phyloP scores from a whole-genome alignment of 2,113 vertebrate genomes.

The Aleadryas rufinucha region DNA sequence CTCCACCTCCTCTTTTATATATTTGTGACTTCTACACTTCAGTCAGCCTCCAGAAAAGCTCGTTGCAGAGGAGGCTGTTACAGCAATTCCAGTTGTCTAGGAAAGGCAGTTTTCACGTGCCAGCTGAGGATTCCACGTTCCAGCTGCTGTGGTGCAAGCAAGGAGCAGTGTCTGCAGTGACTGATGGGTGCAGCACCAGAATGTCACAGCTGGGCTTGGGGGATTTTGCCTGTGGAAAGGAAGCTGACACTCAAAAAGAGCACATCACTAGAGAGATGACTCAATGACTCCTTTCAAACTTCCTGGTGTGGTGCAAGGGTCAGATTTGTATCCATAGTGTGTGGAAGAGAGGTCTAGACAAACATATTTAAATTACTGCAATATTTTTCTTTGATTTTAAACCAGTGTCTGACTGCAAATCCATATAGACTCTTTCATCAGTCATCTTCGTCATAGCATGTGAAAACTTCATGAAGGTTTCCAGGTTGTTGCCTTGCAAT shows the following conservation, averaged over 20 bases:
- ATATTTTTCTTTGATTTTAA: not conserved
- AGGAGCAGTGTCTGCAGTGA: not conserved
- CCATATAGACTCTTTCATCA: not conserved
- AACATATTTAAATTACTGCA: not conserved
- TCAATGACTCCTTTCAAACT: not conserved
- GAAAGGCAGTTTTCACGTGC: not conserved
- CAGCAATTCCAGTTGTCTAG: not conserved
- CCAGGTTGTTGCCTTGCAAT: not conserved
- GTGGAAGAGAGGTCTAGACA: not conserved
- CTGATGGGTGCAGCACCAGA: not conserved
- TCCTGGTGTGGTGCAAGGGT: not conserved
- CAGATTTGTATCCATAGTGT: not conserved
- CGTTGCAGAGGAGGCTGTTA: not conserved
- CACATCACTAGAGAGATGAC: not conserved
- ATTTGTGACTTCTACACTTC: not conserved
- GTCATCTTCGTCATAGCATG: not conserved
- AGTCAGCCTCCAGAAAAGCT: not conserved
- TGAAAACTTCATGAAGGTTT: not conserved
- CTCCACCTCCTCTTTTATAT: not conserved
- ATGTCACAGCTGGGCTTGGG: not conserved
- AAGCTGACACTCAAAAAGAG: not conserved
- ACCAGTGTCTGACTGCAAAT: not conserved
- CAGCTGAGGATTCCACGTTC: not conserved
- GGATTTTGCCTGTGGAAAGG: not conserved
- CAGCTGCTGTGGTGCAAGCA: not conserved